Base-by-base conservation (phyloP, 2,888 invertebrate genomes). In the Dicycla oo region DNA sequence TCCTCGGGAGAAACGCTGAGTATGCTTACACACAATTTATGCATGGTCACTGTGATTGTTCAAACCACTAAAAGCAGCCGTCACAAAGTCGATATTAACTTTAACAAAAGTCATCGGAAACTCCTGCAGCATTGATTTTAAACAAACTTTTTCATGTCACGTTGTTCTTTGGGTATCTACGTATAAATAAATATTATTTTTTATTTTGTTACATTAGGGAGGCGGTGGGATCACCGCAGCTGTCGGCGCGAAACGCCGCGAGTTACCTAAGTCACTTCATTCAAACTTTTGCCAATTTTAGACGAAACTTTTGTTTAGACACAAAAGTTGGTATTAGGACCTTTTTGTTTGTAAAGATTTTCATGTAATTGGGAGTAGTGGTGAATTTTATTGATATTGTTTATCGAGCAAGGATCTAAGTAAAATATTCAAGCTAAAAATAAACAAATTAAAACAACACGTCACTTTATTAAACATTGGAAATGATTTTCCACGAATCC, bases 201-300 rank as follows among this genome's bases (percentile, higher is more conserved):
- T 94, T 94, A 92, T 94, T 93, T 90, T 86, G 87, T 91, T 89
- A 91, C 93, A 93, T 94, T 92, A 92, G 90, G 89, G 89, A 92
- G 88, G 92, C 94, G 94, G 88, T 94, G 95, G 93, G 93, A 95
- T 90, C 93, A 92, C 90, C 92, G 88, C 95, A 95, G 95, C 95
- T 95, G 95, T 91, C 93, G 93, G 90, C 91, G 88, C 88, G 87
- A 93, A 93, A 90, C 90, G 92, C 90, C 90, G 90, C 92, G 90
- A 93, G 91, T 93, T 93, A 89, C 89, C 89, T 90, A 93, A 94
- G 93, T 94, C 94, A 94, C 93, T 94, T 93, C 91, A 93, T 94
- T 93, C 92, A 91, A 95, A 95, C 94, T 95, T 95, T 94, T 91
- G 91, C 90, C 93, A 94, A 94, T 94, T 94, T 93, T 90, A 93